Evolutionary conservation across 2,888 invertebrate species (phyloP), one percentile per base, ranked within the genome.

Genomic region (Idaea dimidiata): DNA sequence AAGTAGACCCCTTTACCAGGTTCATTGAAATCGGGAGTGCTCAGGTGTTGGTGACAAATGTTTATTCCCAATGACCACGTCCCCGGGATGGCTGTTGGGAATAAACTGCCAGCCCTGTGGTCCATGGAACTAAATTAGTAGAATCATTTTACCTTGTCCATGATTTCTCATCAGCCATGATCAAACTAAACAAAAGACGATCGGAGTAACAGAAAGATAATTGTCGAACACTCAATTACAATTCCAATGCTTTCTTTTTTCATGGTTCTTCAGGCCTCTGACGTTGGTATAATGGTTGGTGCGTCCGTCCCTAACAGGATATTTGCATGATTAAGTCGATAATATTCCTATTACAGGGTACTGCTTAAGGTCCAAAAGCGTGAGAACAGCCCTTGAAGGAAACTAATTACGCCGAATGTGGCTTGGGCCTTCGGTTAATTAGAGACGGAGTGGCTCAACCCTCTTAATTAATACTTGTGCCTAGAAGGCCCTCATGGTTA

Each of bases 381-480:
- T 90, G 89, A 87, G 90, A 90, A 87, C 85, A 84, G 82, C 85
- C 88, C 87, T 87, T 82, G 78, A 83, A 88, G 89, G 86, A 82
- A 91, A 89, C 88, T 91, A 91, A 91, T 91, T 91, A 91, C 88
- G 81, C 79, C 81, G 84, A 88, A 90, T 89, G 89, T 84, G 88
- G 89, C 85, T 80, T 83, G 89, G 91, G 88, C 86, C 89, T 90
- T 88, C 90, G 85, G 88, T 91, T 92, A 92, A 92, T 92, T 91
- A 91, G 91, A 90, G 87, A 82, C 83, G 78, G 86, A 88, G 88
- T 85, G 89, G 87, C 82, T 84, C 87, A 87, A 89, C 89, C 91
- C 91, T 89, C 89, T 89, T 91, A 91, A 92, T 92, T 90, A 91
- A 91, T 91, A 89, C 89, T 90, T 88, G 85, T 85, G 85, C 86